Evolutionary conservation across 2,888 invertebrate species (phyloP).

Genomic region (Eupithecia subfuscata): DNA sequence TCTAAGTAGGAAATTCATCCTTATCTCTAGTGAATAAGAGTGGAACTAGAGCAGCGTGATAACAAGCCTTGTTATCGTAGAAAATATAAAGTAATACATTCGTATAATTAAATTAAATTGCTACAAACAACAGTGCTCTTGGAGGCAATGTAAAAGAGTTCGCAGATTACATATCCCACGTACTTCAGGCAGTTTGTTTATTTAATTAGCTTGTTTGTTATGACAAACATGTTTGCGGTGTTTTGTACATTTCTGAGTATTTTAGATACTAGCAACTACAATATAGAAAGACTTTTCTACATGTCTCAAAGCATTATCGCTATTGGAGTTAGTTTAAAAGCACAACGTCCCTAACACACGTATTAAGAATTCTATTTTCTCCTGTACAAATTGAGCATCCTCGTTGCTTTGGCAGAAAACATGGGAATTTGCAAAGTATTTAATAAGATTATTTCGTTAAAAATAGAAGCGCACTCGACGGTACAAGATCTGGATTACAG

Average conservation of each 20-base stretch:
- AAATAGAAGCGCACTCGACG: conserved; percentile 40
- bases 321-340: background rate
- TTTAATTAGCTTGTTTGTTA: conserved; percentile 25
- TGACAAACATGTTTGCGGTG: conserved; percentile 1
- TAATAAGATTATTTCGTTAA: conserved; percentile 33
- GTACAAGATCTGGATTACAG: conserved; percentile 66
- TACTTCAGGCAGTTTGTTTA: background rate
- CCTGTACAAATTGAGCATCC: background rate
- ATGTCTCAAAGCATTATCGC: background rate
- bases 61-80: background rate
- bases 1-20: background rate
- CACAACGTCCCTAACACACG: background rate
- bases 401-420: conserved; percentile 7
- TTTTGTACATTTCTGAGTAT: background rate
- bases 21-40: background rate
- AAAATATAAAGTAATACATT: conserved; percentile 4
- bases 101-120: conserved; percentile 1
- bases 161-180: background rate
- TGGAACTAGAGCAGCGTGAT: background rate
- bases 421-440: conserved; percentile 28
- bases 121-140: conserved; percentile 30
- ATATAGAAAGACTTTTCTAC: background rate
- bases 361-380: background rate
- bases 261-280: background rate
- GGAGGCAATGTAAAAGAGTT: conserved; percentile 18